Evolutionary conservation across 23 tunicate genomes (phyloP), one percentile per base, ranked within the genome.

Genomic region (Halocynthia aurantium): DNA sequence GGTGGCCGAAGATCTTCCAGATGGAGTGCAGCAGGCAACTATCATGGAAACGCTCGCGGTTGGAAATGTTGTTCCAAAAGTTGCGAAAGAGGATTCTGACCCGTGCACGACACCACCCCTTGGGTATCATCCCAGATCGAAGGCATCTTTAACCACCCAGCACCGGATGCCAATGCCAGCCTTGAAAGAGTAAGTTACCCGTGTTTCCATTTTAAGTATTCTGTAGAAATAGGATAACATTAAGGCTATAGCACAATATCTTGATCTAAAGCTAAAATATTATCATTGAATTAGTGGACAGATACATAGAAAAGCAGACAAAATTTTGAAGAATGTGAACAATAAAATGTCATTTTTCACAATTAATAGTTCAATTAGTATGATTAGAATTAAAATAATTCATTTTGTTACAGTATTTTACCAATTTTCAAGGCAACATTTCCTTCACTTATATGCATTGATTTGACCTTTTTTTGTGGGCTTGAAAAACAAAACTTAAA

Each of bases 151-250:
- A 12, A 86, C 98, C 6, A 64, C 82, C 55, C 98, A 83, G 73
- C 98, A 92, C 60, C 90, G 81, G 85, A 67, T 92, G 77, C 92
- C 92, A 15, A 68, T 92, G 77, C 98, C 98, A 15, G 85, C 72
- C 6, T 64, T 92, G 17, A 84, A 92, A 82, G 85, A 84, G 98
- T 92, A 78, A 86, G 88, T 85, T 7, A 12, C n/a, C n/a, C n/a
- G n/a, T n/a, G n/a, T 67, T 67, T 67, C 19, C 71, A 67, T 67
- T 67, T 67, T 11, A 57, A 10, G 13, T 13, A 57, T 57, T 57
- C 62, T 13, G 13, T 57, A 10, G 62, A 13, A 13, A 10, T 57
- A 57, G 62, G 13, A 57, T 13, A 10, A 10, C 13, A 10, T 57
- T 57, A 11, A 11, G 13, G 62, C 13, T 13, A 57, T 57, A 10